Evolutionary conservation across 2,797 vertebrate genomes (phyloP).

Genomic region (Rallus crepitans): DNA sequence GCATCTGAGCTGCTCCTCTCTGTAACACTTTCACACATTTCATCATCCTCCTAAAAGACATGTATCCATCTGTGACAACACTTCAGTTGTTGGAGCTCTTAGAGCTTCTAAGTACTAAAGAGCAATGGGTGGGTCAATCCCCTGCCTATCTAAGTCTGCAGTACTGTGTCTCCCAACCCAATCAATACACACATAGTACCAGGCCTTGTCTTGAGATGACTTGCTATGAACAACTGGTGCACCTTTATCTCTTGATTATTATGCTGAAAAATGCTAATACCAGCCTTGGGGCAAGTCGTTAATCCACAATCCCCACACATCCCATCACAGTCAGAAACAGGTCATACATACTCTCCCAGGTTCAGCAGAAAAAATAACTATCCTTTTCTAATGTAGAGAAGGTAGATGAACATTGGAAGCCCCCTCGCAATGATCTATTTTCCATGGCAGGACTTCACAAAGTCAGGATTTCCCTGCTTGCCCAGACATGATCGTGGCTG

Average conservation of each 20-base stretch:
- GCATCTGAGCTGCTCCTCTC: neutral
- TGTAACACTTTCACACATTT: neutral
- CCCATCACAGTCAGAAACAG: neutral
- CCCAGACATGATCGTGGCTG: rapidly evolving
- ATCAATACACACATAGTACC: neutral
- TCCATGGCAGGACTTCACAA: neutral
- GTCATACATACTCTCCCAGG: neutral
- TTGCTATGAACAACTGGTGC: neutral
- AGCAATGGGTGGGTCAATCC: neutral
- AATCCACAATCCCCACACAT: neutral
- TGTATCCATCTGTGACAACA: neutral
- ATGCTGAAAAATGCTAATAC: constrained; percentile 12
- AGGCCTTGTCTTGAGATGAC: neutral
- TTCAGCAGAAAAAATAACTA: neutral
- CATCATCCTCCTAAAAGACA: neutral
- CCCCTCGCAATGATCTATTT: neutral
- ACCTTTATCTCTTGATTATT: neutral
- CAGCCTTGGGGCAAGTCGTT: constrained; percentile 31
- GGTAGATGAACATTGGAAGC: neutral
- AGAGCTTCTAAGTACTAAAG: neutral
- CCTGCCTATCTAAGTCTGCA: neutral
- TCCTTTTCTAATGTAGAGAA: neutral
- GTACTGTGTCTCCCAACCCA: neutral
- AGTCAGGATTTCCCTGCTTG: neutral
- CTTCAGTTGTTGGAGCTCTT: neutral